Conservation (phyloP, 1,140 invertebrate genomes). For the Ganaspis sp. region DNA sequence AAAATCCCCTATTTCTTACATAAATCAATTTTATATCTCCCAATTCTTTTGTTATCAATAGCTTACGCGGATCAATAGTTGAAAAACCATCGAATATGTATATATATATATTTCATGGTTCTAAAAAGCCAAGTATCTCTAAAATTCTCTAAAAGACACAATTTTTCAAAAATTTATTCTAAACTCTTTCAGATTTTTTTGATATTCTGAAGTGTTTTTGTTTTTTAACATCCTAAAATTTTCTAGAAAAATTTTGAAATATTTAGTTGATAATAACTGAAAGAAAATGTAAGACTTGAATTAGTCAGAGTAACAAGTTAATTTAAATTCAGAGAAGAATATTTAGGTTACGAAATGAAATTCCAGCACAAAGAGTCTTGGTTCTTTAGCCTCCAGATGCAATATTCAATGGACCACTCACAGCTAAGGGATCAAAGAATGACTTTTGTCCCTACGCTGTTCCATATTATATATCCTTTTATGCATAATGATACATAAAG, state of each 20-base stretch:
- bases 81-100: too few species aligned
- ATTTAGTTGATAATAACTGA: too few species aligned
- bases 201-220: too few species aligned
- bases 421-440: neutral
- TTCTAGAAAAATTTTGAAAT: too few species aligned
- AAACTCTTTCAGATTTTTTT: too few species aligned
- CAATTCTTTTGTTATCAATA: neutral
- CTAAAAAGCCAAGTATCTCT: too few species aligned
- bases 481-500: neutral
- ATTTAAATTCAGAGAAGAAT: neutral
- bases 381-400: neutral
- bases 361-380: neutral
- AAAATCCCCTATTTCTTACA: neutral
- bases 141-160: too few species aligned
- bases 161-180: too few species aligned
- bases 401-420: conserved; percentile 7
- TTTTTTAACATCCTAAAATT: too few species aligned
- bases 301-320: neutral
- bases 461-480: neutral
- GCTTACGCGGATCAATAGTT: too few species aligned
- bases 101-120: too few species aligned
- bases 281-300: neutral
- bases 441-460: neutral
- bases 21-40: too few species aligned
- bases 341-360: neutral